Evolutionary conservation across 2,888 invertebrate genomes (phyloP).

Genomic region (Serripes groenlandicus): DNA sequence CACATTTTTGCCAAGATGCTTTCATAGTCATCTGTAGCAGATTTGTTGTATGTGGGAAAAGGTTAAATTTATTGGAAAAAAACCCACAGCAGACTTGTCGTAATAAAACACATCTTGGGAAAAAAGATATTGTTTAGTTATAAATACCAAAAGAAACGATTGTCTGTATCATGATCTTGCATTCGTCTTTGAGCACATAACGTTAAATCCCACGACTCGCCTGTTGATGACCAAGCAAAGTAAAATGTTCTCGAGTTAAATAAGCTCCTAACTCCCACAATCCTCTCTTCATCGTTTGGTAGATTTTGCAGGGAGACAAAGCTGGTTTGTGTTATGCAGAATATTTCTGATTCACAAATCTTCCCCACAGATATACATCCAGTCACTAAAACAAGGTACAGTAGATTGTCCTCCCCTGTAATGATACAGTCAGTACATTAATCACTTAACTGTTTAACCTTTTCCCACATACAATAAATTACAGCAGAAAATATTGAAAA

Average conservation of each 20-base stretch:
- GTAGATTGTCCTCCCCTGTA: conserved; percentile 83
- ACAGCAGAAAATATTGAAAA: not conserved
- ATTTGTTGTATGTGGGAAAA: too few species aligned
- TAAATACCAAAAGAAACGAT: conserved; percentile 99
- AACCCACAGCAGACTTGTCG: too few species aligned
- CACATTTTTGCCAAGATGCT: too few species aligned
- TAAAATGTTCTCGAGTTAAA: conserved; percentile 99
- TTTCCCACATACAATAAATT: not conserved
- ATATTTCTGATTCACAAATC: conserved; percentile 97
- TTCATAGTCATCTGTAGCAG: too few species aligned
- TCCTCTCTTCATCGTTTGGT: conserved; percentile 85
- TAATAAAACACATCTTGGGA: too few species aligned
- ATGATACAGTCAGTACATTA: not conserved
- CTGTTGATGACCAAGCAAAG: conserved; percentile 93
- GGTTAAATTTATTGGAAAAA: too few species aligned
- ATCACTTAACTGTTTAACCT: not conserved
- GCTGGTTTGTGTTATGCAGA: conserved; percentile 96
- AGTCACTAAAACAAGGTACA: conserved; percentile 97
- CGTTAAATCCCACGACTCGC: conserved; percentile 93
- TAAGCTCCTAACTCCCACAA: conserved; percentile 91
- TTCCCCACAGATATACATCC: conserved; percentile 99
- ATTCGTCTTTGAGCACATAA: conserved; percentile 96
- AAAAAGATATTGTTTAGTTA: too few species aligned
- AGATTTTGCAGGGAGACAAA: conserved; percentile 92
- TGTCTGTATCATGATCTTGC: conserved; percentile 94